phyloP scores from a whole-genome alignment of 2,113 vertebrate species.

The Gobio gobio region DNA sequence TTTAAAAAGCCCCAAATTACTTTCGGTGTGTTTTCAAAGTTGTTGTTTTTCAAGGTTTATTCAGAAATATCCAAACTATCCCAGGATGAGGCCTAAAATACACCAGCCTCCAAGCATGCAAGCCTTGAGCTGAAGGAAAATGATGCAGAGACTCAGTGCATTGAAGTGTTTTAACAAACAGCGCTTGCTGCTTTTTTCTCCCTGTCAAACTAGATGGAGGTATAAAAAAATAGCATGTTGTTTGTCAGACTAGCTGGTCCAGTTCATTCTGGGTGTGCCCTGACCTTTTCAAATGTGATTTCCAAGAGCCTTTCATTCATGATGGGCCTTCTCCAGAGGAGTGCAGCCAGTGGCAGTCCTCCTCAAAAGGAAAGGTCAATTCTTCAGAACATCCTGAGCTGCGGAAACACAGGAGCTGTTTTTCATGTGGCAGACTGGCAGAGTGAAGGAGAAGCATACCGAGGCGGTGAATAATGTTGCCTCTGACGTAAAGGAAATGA shows the following conservation, averaged over 20 bases:
- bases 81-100: not conserved
- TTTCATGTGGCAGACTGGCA: slow-evolving; percentile 9
- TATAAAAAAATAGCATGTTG: slow-evolving; percentile 43
- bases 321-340: slow-evolving; percentile 46
- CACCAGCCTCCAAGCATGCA: not conserved
- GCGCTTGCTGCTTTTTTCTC: not conserved
- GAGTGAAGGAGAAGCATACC: not conserved
- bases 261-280: slow-evolving; percentile 43
- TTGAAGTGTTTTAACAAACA: slow-evolving; percentile 24
- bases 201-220: slow-evolving; percentile 18
- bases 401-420: not conserved
- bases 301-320: slow-evolving; percentile 45
- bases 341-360: slow-evolving; percentile 28
- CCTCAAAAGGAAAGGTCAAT: slow-evolving; percentile 55
- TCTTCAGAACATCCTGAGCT: slow-evolving; percentile 43
- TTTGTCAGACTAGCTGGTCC: slow-evolving; percentile 39
- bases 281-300: slow-evolving; percentile 56
- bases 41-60: no score
- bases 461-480: slow-evolving; percentile 4
- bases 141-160: not conserved
- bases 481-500: not conserved
- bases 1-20: not conserved
- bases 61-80: not conserved
- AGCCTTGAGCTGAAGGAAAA: not conserved
- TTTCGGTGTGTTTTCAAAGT: not conserved